A percentile compares a stretch with the other conserved stretches of the same genome.
Evolutionary conservation across 2,797 vertebrate species (phyloP).

Genomic region (Carcharodon carcharias): DNA sequence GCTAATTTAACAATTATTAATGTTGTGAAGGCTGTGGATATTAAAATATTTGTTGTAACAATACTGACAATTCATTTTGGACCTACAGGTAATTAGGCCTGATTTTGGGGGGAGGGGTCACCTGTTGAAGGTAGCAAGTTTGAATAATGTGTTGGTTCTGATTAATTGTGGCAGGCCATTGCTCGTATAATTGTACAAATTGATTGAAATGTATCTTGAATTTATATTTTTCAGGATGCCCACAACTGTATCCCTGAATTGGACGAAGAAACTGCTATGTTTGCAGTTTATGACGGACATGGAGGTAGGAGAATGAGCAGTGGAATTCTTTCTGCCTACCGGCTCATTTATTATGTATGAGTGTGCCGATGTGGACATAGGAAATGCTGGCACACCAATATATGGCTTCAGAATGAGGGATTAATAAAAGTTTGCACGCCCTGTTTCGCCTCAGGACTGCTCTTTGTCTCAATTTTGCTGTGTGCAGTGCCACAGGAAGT

Average conservation of each 20-base stretch:
- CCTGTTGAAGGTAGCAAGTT: neutral
- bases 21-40: neutral
- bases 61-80: neutral
- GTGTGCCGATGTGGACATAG: neutral
- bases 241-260: conserved; percentile 94
- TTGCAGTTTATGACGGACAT: conserved; percentile 94
- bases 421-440: neutral
- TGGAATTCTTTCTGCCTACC: neutral
- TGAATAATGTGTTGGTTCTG: neutral
- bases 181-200: neutral
- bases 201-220: neutral
- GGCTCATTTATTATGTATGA: neutral
- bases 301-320: conserved; percentile 67
- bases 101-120: too few relatives aligned
- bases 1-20: neutral
- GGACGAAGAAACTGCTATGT: conserved; percentile 91
- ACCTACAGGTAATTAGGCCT: too few relatives aligned
- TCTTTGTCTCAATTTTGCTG: neutral
- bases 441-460: neutral
- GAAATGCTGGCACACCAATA: neutral
- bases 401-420: neutral
- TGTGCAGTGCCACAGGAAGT: neutral
- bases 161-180: neutral
- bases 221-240: conserved; percentile 72
- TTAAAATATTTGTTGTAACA: neutral